A percentile compares a stretch with the other conserved stretches of the same genome.
Conservation (phyloP, 1,140 invertebrate genomes). For the Camponotus floridanus region DNA sequence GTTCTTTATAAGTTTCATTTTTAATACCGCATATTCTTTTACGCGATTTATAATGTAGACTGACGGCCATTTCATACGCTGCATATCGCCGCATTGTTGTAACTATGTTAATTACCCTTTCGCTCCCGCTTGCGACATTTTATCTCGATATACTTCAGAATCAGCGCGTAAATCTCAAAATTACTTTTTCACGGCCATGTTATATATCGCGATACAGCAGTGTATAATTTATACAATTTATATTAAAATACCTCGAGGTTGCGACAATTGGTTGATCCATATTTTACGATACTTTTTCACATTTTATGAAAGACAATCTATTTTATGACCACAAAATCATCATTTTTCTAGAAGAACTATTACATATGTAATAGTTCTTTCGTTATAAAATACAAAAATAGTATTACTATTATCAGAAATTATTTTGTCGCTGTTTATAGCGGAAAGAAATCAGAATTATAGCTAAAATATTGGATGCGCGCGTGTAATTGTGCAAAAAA, state of each 20-base stretch:
- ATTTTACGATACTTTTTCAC: not conserved
- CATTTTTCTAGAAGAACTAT: too few relatives aligned
- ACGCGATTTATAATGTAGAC: not conserved
- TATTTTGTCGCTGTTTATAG: not conserved
- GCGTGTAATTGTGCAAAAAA: too few relatives aligned
- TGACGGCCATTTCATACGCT: not conserved
- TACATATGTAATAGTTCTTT: not conserved
- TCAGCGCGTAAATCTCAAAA: constrained; percentile 42
- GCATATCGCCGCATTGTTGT: not conserved
- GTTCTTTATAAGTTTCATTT: not conserved
- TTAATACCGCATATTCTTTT: constrained; percentile 11
- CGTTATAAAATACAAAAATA: not conserved
- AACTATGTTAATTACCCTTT: constrained; percentile 47
- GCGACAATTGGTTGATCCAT: constrained; percentile 10
- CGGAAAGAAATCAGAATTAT: too few relatives aligned
- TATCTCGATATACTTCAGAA: constrained; percentile 5
- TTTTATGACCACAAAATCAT: not conserved
- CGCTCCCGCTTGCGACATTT: not conserved
- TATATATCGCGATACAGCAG: not conserved
- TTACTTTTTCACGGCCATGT: constrained; percentile 13
- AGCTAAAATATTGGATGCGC: too few relatives aligned
- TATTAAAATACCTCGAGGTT: constrained; percentile 31
- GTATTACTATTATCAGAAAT: not conserved
- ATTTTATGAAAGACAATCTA: not conserved
- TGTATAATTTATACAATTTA: constrained; percentile 48